Percentiles rank a stretch among this genome's conserved stretches.
These are phyloP conservation scores for Ophion obscuratus DNA, from an alignment of 2,888 invertebrate species.

Conservation along the genomic window DNA sequence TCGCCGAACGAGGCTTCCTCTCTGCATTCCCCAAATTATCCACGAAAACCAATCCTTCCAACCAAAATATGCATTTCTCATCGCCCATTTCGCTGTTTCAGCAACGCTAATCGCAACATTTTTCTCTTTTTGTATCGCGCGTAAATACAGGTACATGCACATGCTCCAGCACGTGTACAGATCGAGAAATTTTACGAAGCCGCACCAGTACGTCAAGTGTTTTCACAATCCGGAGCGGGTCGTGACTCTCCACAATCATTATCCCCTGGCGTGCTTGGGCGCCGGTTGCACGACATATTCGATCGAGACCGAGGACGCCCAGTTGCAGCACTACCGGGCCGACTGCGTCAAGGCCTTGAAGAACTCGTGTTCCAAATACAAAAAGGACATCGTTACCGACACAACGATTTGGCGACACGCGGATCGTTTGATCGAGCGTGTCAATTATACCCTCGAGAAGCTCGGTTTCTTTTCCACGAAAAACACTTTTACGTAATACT, in stretches of 20 bases:
- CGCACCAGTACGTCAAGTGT: slow-evolving; percentile 96
- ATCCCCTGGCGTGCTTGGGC: slow-evolving; percentile 94
- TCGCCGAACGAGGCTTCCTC: too few species aligned
- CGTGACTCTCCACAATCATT: slow-evolving; percentile 95
- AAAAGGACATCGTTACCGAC: slow-evolving; percentile 93
- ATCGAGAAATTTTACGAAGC: slow-evolving; percentile 95
- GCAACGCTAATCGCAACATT: background rate
- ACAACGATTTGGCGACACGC: slow-evolving; percentile 95
- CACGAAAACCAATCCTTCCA: background rate
- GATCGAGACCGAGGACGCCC: slow-evolving; percentile 92
- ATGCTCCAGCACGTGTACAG: slow-evolving; percentile 97
- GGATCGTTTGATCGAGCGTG: slow-evolving; percentile 89
- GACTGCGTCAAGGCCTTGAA: slow-evolving; percentile 95
- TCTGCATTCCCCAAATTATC: too few species aligned
- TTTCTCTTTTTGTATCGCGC: slow-evolving; percentile 23
- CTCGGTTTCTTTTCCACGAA: slow-evolving; percentile 88
- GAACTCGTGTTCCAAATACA: slow-evolving; percentile 93
- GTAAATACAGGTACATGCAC: slow-evolving; percentile 89
- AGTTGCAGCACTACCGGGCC: slow-evolving; percentile 96
- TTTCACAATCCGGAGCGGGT: slow-evolving; percentile 97
- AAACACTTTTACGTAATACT: slow-evolving; percentile 30
- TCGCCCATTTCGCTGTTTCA: background rate
- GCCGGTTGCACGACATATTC: slow-evolving; percentile 92
- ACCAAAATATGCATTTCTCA: background rate
- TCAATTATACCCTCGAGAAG: slow-evolving; percentile 88